phyloP scores from a whole-genome alignment of 1,140 invertebrate species.

The Aphaenogaster rudis region DNA sequence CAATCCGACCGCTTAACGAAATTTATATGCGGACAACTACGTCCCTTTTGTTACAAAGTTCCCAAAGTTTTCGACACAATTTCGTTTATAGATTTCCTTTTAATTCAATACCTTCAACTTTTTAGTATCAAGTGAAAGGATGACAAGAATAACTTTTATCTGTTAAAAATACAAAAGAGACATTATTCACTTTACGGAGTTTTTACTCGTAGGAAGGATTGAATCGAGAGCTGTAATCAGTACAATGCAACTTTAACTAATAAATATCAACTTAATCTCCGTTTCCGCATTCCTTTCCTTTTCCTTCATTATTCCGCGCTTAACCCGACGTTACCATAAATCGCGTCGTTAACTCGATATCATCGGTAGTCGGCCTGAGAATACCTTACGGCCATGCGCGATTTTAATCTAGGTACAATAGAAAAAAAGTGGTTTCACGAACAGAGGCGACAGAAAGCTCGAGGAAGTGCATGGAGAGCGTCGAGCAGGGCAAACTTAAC shows the following conservation, averaged over 20 bases:
- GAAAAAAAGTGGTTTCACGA: slow-evolving; percentile 12
- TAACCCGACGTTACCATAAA: slow-evolving; percentile 2
- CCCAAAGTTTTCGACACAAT: background rate
- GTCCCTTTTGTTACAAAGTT: background rate
- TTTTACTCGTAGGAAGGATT: background rate
- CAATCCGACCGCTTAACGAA: slow-evolving; percentile 29
- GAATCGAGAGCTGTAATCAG: background rate
- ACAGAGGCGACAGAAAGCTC: background rate
- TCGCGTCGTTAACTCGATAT: slow-evolving; percentile 37
- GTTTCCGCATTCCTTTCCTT: slow-evolving; percentile 4
- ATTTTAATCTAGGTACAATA: slow-evolving; percentile 37
- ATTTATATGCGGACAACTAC: slow-evolving; percentile 30
- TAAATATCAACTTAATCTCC: slow-evolving; percentile 33
- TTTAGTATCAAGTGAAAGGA: background rate
- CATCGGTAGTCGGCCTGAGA: background rate
- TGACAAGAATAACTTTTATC: background rate
- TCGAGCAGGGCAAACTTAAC: background rate
- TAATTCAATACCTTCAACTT: background rate
- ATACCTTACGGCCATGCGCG: slow-evolving; percentile 6
- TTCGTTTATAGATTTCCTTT: background rate
- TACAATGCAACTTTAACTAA: slow-evolving; percentile 4
- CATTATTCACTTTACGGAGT: background rate
- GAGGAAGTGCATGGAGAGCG: background rate
- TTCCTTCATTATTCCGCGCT: background rate
- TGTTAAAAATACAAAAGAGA: background rate